Percentiles rank a stretch among this genome's conserved stretches.
Evolutionary conservation across 2,797 vertebrate genomes (phyloP).

Genomic region (Pangasius mekongensis): DNA sequence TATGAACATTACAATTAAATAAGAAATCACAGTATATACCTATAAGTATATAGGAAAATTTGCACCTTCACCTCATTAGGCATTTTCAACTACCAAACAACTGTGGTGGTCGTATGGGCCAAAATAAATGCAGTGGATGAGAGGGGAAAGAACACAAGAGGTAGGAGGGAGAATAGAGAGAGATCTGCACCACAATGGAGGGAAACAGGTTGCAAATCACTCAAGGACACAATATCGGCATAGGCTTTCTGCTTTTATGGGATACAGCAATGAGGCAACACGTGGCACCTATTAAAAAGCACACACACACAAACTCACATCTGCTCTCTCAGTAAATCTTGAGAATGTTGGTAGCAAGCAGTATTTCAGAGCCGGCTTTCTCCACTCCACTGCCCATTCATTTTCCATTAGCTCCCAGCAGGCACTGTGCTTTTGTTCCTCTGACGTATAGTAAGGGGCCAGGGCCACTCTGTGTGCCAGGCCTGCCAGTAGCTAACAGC

Average conservation of each 20-base stretch:
- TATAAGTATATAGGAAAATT: neutral
- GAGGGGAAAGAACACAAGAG: neutral
- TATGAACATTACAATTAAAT: neutral
- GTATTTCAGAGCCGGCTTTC: slow-evolving; percentile 46
- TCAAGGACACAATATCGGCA: slow-evolving; percentile 46
- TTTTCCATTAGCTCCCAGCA: slow-evolving; percentile 57
- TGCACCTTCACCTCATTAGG: neutral
- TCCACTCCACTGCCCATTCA: slow-evolving; percentile 39
- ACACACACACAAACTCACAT: slow-evolving; percentile 31
- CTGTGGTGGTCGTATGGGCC: neutral
- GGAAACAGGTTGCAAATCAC: slow-evolving; percentile 53
- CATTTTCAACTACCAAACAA: neutral
- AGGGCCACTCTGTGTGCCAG: slow-evolving; percentile 12
- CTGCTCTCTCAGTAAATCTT: slow-evolving; percentile 42
- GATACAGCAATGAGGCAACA: slow-evolving; percentile 49
- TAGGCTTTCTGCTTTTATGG: slow-evolving; percentile 51
- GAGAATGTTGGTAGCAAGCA: slow-evolving; percentile 45
- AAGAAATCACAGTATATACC: neutral
- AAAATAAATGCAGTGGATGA: neutral
- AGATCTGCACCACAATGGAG: slow-evolving; percentile 39
- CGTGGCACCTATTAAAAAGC: slow-evolving; percentile 44
- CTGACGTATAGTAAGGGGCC: slow-evolving; percentile 33
- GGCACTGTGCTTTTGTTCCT: slow-evolving; percentile 50
- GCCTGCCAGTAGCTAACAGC: neutral
- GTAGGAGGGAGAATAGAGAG: neutral